Conservation (phyloP, 2,888 invertebrate species). For the Parnassius orleans region DNA sequence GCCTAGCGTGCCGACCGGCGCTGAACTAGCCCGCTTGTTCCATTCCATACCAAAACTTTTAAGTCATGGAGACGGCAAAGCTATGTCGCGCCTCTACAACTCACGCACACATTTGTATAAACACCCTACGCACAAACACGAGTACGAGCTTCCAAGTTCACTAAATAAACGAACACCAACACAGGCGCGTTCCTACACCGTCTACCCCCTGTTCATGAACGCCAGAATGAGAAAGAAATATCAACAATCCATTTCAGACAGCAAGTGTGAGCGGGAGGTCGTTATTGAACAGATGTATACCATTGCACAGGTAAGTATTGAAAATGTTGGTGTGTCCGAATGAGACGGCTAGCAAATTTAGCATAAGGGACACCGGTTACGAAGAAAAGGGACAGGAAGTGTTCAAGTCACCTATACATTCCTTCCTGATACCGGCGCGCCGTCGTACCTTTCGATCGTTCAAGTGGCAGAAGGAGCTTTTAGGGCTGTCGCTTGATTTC, state of each 20-base stretch:
- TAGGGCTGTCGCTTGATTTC: conserved; percentile 69
- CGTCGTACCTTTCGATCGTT: conserved; percentile 81
- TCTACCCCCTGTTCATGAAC: conserved; percentile 78
- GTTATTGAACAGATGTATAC: conserved; percentile 78
- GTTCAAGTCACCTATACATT: conserved; percentile 80
- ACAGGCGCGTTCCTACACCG: conserved; percentile 72
- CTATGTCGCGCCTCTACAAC: conserved; percentile 80
- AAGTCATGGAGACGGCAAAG: conserved; percentile 81
- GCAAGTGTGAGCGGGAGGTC: conserved; percentile 59
- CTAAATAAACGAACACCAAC: conserved; percentile 81
- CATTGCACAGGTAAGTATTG: conserved; percentile 81
- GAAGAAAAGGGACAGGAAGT: conserved; percentile 71
- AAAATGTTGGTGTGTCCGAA: conserved; percentile 75
- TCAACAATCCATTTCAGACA: conserved; percentile 70
- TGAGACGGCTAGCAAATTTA: conserved; percentile 71
- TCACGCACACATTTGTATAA: conserved; percentile 68
- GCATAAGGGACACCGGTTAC: conserved; percentile 72
- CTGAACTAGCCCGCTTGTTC: conserved; percentile 70
- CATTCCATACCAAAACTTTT: conserved; percentile 78
- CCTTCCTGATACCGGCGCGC: conserved; percentile 79
- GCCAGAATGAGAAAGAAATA: conserved; percentile 67
- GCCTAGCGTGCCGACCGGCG: conserved; percentile 72
- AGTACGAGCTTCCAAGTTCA: conserved; percentile 79
- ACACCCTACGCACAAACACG: conserved; percentile 79
- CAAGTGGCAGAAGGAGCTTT: conserved; percentile 81